Base-by-base conservation (phyloP, 1,140 invertebrate genomes). In the Asbolus verrucosus region DNA sequence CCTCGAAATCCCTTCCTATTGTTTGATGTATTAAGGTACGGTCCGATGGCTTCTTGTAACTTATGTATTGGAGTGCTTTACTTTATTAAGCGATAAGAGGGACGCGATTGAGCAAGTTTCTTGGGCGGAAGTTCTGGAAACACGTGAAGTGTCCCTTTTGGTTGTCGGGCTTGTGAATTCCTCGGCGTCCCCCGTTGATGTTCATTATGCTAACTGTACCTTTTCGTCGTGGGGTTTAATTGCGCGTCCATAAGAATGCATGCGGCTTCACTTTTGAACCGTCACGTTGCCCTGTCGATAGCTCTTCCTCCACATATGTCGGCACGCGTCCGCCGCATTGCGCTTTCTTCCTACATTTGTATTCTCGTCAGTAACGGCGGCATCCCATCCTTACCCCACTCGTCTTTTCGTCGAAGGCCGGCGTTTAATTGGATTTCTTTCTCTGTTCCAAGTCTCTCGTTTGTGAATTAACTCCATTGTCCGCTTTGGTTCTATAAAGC, bases 361-460 rank as follows among this genome's bases (percentile, higher is more conserved):
- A 74, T 74, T 74, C 73, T 65, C 59, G 66, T 74, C 73, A 72
- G 39, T 65, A 50, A 39, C 63, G 38, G 19, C 63, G 15, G 36
- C 54, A 65, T 65, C 54, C 54, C 60, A 46, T 36, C 54, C 43
- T 54, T 62, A 14, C 36, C 50, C 46, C 43, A 50, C 65, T 39
- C 36, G 69, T 67, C 63, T 61, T 66, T 71, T 67, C 46, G 70
- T 41, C 33, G 38, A 69, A 24, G 38, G 30, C 21, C 61, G 70
- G 59, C 71, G 66, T 71, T 73, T 75, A 75, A 75, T 75, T 75
- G 74, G 74, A 75, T 75, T 75, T 75, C 74, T 75, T 75, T 75
- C 72, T 73, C 46, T 68, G 41, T 69, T 65, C 65, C 21, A 61
- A 61, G 33, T 65, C 62, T 46, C 36, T 72, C 69, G 69, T 75